These are phyloP conservation scores for Dusona sp. DNA, from an alignment of 2,888 invertebrate species.

Conservation along the genomic window DNA sequence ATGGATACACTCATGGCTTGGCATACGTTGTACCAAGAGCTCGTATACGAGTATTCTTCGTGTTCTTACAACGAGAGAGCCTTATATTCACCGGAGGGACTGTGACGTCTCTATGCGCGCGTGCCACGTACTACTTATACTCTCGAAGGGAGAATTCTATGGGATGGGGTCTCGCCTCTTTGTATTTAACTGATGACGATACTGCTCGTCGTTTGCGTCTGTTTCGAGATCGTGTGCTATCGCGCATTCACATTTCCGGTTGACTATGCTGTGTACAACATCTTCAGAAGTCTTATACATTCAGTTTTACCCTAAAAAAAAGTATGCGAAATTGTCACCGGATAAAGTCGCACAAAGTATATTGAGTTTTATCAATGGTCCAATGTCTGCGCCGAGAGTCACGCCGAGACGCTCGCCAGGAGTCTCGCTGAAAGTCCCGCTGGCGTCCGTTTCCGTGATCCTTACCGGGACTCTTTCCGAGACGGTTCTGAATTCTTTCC, in stretches of 20 bases:
- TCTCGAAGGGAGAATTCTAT: constrained; percentile 42
- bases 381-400: background rate
- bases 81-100: constrained; percentile 63
- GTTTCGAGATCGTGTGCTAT: constrained; percentile 13
- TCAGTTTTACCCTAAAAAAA: background rate
- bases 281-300: background rate
- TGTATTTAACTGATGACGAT: constrained; percentile 49
- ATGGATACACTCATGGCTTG: constrained; percentile 45
- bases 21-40: constrained; percentile 56
- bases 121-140: constrained; percentile 55
- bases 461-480: too few species aligned
- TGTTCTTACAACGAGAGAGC: constrained; percentile 64
- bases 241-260: background rate
- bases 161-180: constrained; percentile 46
- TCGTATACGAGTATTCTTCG: constrained; percentile 62
- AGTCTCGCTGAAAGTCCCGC: too few species aligned
- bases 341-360: too few species aligned
- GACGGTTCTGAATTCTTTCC: too few species aligned
- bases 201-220: constrained; percentile 20
- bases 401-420: too few species aligned
- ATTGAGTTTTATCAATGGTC: background rate
- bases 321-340: background rate
- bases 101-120: constrained; percentile 67
- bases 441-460: too few species aligned
- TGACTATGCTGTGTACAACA: background rate